Conservation (phyloP, 2,888 invertebrate genomes). For the Chalcis sispes region DNA sequence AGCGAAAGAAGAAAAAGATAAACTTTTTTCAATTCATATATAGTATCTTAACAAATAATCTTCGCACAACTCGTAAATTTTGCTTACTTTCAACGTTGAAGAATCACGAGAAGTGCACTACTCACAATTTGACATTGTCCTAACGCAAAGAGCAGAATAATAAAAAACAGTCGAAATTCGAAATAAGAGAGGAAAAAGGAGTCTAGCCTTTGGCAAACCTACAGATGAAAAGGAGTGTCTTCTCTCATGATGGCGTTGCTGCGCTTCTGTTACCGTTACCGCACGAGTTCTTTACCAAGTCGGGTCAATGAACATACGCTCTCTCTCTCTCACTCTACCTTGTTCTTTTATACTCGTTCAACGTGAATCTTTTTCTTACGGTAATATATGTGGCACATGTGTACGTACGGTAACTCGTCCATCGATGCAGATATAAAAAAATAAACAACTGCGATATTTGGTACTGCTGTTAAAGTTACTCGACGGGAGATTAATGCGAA, state of each 20-base stretch:
- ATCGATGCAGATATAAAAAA: too few species aligned
- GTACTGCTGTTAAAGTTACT: too few species aligned
- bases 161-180: not conserved
- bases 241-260: not conserved
- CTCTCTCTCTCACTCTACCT: not conserved
- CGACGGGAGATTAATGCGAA: too few species aligned
- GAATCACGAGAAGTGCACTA: not conserved
- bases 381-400: not conserved
- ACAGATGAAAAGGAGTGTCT: constrained; percentile 54
- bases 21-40: constrained; percentile 29
- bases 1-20: not conserved
- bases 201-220: constrained; percentile 1
- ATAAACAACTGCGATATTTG: too few species aligned
- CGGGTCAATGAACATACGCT: constrained; percentile 51
- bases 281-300: constrained; percentile 10
- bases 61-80: not conserved
- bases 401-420: not conserved
- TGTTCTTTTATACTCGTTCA: constrained; percentile 5
- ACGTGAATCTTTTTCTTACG: constrained; percentile 32
- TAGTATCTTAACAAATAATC: constrained; percentile 31
- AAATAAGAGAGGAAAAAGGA: constrained; percentile 24
- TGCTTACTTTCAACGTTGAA: constrained; percentile 22
- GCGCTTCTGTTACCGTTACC: not conserved
- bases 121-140: not conserved
- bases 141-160: not conserved